Evolutionary conservation across 2,888 invertebrate genomes (phyloP).

Genomic region (Thelaira solivaga): DNA sequence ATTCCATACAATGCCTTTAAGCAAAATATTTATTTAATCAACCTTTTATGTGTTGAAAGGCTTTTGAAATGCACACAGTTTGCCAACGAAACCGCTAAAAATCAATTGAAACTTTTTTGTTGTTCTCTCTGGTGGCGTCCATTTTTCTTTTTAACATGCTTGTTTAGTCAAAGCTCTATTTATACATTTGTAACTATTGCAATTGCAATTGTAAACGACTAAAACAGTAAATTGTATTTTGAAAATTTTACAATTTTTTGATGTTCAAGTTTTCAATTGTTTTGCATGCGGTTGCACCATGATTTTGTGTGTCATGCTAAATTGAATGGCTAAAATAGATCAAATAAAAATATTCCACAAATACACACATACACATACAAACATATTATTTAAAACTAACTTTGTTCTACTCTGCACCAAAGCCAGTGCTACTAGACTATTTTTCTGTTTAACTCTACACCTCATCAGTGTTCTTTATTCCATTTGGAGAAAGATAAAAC

Average conservation of each 20-base stretch:
- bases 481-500: too few relatives aligned
- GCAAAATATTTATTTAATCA: neutral
- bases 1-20: too few relatives aligned
- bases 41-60: neutral
- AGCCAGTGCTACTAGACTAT: too few relatives aligned
- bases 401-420: too few relatives aligned
- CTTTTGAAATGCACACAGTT: constrained; percentile 7
- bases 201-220: constrained; percentile 16
- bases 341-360: neutral
- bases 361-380: neutral
- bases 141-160: neutral
- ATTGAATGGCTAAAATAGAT: constrained; percentile 6
- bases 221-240: neutral
- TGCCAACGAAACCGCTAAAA: constrained; percentile 41
- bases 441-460: too few relatives aligned
- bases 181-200: neutral
- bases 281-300: constrained; percentile 46
- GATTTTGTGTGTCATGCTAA: constrained; percentile 4
- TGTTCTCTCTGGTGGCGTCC: neutral
- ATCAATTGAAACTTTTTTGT: constrained; percentile 27
- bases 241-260: constrained; percentile 12
- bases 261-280: constrained; percentile 55
- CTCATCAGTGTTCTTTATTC: too few relatives aligned
- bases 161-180: constrained; percentile 23
- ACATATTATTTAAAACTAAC: too few relatives aligned